A percentile compares a stretch with the other conserved stretches of the same genome.
Conservation (phyloP, 2,888 invertebrate genomes). For the Lissocephala sabroskyi region DNA sequence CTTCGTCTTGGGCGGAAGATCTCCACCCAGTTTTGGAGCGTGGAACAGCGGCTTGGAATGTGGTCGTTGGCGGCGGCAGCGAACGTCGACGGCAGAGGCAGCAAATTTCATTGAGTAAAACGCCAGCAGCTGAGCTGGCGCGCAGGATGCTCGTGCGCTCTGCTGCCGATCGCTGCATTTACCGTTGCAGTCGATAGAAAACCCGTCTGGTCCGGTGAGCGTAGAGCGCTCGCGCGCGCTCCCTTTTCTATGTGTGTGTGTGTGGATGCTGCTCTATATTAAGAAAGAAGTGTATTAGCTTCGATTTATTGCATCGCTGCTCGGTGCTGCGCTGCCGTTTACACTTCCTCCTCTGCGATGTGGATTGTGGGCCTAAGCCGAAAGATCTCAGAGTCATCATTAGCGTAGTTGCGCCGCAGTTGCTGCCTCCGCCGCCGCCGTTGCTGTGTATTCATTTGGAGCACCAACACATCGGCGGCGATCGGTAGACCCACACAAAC, state of each 20-base stretch:
- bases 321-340: slow-evolving; percentile 8
- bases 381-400: slow-evolving; percentile 23
- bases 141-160: slow-evolving; percentile 42
- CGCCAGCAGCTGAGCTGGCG: slow-evolving; percentile 26
- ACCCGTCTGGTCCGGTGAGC: slow-evolving; percentile 49
- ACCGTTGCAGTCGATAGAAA: slow-evolving; percentile 44
- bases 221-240: slow-evolving; percentile 22
- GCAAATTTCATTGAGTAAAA: slow-evolving; percentile 62
- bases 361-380: slow-evolving; percentile 27
- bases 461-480: slow-evolving; percentile 49
- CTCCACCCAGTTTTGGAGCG: slow-evolving; percentile 70
- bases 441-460: slow-evolving; percentile 61
- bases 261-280: slow-evolving; percentile 50
- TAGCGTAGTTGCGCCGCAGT: background rate
- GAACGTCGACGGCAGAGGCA: slow-evolving; percentile 14
- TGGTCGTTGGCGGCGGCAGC: slow-evolving; percentile 27
- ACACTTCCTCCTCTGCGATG: slow-evolving; percentile 15
- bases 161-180: slow-evolving; percentile 31
- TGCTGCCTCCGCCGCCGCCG: background rate
- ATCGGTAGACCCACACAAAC: slow-evolving; percentile 4
- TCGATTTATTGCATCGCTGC: slow-evolving; percentile 62
- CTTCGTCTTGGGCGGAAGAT: slow-evolving; percentile 58
- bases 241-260: slow-evolving; percentile 8
- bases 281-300: slow-evolving; percentile 64
- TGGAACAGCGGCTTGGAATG: slow-evolving; percentile 53